phyloP scores from a whole-genome alignment of 2,797 vertebrate species.

The Ataeniobius toweri region DNA sequence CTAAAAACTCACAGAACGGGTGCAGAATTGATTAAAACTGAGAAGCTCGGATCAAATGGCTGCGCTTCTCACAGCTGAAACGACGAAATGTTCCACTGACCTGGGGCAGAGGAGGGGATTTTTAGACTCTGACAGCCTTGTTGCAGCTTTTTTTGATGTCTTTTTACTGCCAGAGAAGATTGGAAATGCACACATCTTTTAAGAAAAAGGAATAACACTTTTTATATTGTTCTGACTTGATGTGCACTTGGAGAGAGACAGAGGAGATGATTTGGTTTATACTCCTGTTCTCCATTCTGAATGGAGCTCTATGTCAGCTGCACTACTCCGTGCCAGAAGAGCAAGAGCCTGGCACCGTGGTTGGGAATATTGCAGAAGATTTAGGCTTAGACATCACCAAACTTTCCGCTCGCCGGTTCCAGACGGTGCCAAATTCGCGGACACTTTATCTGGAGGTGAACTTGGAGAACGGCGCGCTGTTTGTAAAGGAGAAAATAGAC shows the following conservation, averaged over 20 bases:
- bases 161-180: slow-evolving; percentile 72
- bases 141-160: slow-evolving; percentile 56
- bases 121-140: slow-evolving; percentile 62
- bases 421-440: slow-evolving; percentile 93
- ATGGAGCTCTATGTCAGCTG: slow-evolving; percentile 90
- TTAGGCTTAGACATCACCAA: slow-evolving; percentile 98
- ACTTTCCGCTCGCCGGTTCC: slow-evolving; percentile 96
- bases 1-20: slow-evolving; percentile 74
- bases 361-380: slow-evolving; percentile 98
- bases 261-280: slow-evolving; percentile 91
- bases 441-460: slow-evolving; percentile 95
- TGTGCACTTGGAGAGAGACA: slow-evolving; percentile 69
- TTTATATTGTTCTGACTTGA: slow-evolving; percentile 35
- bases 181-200: slow-evolving; percentile 66
- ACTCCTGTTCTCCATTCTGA: slow-evolving; percentile 86
- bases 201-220: slow-evolving; percentile 71
- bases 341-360: slow-evolving; percentile 94
- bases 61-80: slow-evolving; percentile 73
- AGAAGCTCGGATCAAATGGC: slow-evolving; percentile 81
- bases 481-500: slow-evolving; percentile 96
- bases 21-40: slow-evolving; percentile 76
- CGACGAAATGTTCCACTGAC: slow-evolving; percentile 77
- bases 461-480: slow-evolving; percentile 93
- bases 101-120: slow-evolving; percentile 67
- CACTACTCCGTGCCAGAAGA: slow-evolving; percentile 96